Evolutionary conservation across 2,888 invertebrate genomes (phyloP), one percentile per base, ranked within the genome.

Genomic region (Eugnorisma glareosa): DNA sequence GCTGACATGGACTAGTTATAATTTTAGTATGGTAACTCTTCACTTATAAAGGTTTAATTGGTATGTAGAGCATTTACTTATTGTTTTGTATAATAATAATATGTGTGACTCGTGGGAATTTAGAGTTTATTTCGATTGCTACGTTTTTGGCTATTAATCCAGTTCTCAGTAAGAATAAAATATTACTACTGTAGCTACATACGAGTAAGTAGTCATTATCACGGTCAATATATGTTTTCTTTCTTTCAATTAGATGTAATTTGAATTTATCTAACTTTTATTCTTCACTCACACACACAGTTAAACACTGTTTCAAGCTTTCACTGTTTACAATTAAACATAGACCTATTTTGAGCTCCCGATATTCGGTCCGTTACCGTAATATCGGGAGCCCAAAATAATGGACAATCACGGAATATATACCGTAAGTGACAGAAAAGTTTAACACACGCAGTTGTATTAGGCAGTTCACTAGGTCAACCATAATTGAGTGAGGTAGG

Each of bases 1-100:
- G 15, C 31, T 61, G 59, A 61, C 59, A 61, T 54, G 28, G 28
- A 43, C 48, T 54, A 37, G 15, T 35, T 11, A 24, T n/a, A 5
- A 48, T 40, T 59, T 59, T 28, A 77, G 28, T 43, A n/a, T n/a
- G 13, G 10, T 40, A 64, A 54, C 37, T 37, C 71, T 45, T 77
- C 8, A 78, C 64, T 77, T 77, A 64, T 2, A 78, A 37, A 64
- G 21, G 28, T 13, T 37, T 70, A 70, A 78, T 77, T 54, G 61
- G 35, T 21, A 77, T 54, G 71, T 11, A 31, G 24, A n/a, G 3
- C 5, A 24, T 71, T 43, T 21, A 35, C 59, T 61, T 64, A 54
- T 71, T 79, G 54, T 71, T 78, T 63, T 63, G 28, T 35, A 4
- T 5, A 31, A n/a, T 61, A 31, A n/a, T 61, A 51, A 18, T 21